Base-by-base conservation (phyloP, 2,797 vertebrate species). In the Sebastes iracundus region DNA sequence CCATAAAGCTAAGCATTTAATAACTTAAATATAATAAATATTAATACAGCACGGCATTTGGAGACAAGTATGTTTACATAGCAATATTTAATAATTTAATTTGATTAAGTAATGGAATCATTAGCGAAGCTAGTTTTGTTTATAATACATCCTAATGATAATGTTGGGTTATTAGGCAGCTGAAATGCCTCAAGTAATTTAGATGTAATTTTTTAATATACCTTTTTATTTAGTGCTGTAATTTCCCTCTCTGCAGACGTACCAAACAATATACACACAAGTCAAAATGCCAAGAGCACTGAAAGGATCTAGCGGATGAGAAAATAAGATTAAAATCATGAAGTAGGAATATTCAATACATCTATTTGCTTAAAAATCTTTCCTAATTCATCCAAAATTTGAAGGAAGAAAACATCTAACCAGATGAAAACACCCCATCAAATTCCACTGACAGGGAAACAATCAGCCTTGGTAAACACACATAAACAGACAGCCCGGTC, bases 371-470 rank as follows among this genome's bases (percentile, higher is more conserved):
- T 60, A 7, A 38, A 75, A 61, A 52, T 59, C 9, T 12, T 74
- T 64, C 11, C 13, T 59, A 81, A 77, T 58, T 65, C 49, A 22
- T 28, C 46, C 6, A 11, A 6, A 9, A 42, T 62, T 62, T 62
- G 8, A 32, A 8, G 30, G 52, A 63, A 27, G 20, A 70, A 79
- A 83, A 72, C 42, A 65, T n/a, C 53, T 7, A 25, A 72, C 23
- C 16, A 56, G 32, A 80, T 74, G 38, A 81, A 83, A 88, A 74
- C 16, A 23, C 10, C 18, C 20, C 38, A 61, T 79, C 6, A 30
- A 20, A 53, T 82, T 69, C 20, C 25, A 58, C 68, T 73, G 61
- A 46, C 30, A 46, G 33, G 64, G 6, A 80, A 74, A 77, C 52
- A 67, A 30, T 52, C 35, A 32, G 72, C 38, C 14, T 16, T 55